Percentiles rank a stretch among this genome's conserved stretches.
Conservation (phyloP, 1,140 invertebrate species). For the Heliconius hermathena region DNA sequence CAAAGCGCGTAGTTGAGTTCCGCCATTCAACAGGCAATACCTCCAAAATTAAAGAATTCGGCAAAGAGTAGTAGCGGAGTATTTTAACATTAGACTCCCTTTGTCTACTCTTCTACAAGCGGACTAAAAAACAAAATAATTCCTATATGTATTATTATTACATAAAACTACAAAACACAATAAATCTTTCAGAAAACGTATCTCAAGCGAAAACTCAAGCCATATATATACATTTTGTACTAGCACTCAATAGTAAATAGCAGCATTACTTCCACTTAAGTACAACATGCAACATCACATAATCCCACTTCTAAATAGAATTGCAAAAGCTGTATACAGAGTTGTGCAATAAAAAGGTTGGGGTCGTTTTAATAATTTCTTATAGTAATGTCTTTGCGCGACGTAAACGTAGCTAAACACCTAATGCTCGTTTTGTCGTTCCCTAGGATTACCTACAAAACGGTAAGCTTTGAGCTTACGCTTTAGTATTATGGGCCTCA, state of each 20-base stretch:
- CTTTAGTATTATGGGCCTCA: conserved; percentile 51
- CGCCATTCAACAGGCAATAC: too few species aligned
- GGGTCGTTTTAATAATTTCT: conserved; percentile 48
- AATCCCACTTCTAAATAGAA: conserved; percentile 37
- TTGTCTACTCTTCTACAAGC: too few species aligned
- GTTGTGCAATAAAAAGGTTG: conserved; percentile 41
- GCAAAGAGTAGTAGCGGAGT: too few species aligned
- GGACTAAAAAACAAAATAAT: not conserved
- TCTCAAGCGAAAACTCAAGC: not conserved
- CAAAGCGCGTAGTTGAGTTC: too few species aligned
- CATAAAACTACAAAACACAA: not conserved
- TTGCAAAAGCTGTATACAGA: conserved; percentile 40
- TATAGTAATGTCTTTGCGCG: conserved; percentile 44
- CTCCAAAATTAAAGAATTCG: too few species aligned
- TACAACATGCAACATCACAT: conserved; percentile 32
- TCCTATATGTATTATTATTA: not conserved
- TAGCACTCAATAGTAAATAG: conserved; percentile 23
- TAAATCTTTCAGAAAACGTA: not conserved
- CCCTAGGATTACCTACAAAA: conserved; percentile 50
- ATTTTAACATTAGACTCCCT: too few species aligned
- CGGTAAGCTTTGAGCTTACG: conserved; percentile 47
- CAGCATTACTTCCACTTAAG: conserved; percentile 23
- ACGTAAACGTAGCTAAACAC: conserved; percentile 51
- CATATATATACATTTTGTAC: not conserved
- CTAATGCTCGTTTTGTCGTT: conserved; percentile 49